Conservation (phyloP, 2,888 invertebrate species). For the Emmelina monodactyla region DNA sequence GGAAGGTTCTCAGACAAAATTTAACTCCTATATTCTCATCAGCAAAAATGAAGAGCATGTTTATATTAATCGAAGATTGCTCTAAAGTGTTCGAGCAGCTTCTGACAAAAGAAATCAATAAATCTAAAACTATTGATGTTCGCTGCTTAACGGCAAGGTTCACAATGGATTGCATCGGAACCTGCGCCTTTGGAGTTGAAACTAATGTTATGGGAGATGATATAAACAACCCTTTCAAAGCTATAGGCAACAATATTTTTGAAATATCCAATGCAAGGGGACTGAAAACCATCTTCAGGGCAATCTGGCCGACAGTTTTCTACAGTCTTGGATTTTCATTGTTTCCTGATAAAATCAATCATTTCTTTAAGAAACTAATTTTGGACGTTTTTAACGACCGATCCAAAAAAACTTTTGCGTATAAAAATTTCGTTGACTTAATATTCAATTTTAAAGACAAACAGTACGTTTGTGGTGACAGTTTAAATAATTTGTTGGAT, state of each 20-base stretch:
- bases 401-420: conserved; percentile 19
- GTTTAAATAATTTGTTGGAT: conserved; percentile 21
- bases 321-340: conserved; percentile 23
- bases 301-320: conserved; percentile 31
- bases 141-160: conserved; percentile 22
- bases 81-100: conserved; percentile 21
- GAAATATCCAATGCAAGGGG: conserved; percentile 19
- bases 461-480: conserved; percentile 23
- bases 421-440: conserved; percentile 34
- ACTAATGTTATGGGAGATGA: conserved; percentile 18
- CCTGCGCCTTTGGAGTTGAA: conserved; percentile 25
- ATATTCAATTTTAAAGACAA: conserved; percentile 26
- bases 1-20: conserved; percentile 36
- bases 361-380: conserved; percentile 26
- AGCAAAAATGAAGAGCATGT: conserved; percentile 39
- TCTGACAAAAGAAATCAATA: conserved; percentile 17
- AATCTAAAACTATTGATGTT: conserved; percentile 17
- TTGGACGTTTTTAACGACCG: conserved; percentile 23
- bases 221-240: conserved; percentile 22
- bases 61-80: conserved; percentile 27
- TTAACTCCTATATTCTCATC: conserved; percentile 33
- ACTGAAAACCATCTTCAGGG: conserved; percentile 18
- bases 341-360: conserved; percentile 21
- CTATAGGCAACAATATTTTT: conserved; percentile 24
- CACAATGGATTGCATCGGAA: conserved; percentile 32